Evolutionary conservation across 2,888 invertebrate genomes (phyloP).

Genomic region (Pristionchus japonicus): DNA sequence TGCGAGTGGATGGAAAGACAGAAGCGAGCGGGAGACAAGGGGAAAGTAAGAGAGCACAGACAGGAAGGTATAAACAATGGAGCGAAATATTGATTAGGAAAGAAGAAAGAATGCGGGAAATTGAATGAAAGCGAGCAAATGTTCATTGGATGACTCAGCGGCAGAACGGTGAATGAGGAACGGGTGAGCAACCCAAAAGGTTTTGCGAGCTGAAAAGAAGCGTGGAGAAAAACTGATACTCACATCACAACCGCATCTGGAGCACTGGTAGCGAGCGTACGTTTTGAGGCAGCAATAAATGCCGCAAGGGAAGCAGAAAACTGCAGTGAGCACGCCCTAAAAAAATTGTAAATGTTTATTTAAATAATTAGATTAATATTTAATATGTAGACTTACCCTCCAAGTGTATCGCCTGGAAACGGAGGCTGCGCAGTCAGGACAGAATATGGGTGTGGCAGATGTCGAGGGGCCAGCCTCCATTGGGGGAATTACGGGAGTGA

Average conservation of each 20-base stretch:
- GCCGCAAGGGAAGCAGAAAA: constrained; percentile 72
- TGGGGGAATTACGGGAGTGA: background rate
- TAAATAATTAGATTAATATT: background rate
- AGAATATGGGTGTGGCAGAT: background rate
- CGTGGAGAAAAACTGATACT: constrained; percentile 45
- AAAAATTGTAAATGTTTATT: constrained; percentile 38
- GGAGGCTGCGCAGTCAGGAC: constrained; percentile 6
- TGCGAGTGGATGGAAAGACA: background rate
- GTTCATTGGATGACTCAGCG: background rate
- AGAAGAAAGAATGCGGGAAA: background rate
- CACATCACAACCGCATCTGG: constrained; percentile 66
- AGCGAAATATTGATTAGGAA: constrained; percentile 13
- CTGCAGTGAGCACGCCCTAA: constrained; percentile 63
- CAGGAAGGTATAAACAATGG: background rate
- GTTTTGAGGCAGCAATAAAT: constrained; percentile 65
- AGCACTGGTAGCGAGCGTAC: constrained; percentile 53
- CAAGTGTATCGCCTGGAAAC: constrained; percentile 53
- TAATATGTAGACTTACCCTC: background rate
- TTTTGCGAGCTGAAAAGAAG: background rate
- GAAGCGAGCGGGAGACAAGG: background rate
- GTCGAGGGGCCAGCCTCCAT: background rate
- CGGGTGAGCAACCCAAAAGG: background rate
- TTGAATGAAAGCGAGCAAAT: constrained; percentile 22
- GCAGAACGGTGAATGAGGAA: background rate
- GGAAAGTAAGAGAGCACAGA: background rate